Percentiles rank a stretch among this genome's conserved stretches.
These are phyloP conservation scores for Drosophila punjabiensis DNA, from an alignment of 1,140 invertebrate species.

Conservation along the genomic window DNA sequence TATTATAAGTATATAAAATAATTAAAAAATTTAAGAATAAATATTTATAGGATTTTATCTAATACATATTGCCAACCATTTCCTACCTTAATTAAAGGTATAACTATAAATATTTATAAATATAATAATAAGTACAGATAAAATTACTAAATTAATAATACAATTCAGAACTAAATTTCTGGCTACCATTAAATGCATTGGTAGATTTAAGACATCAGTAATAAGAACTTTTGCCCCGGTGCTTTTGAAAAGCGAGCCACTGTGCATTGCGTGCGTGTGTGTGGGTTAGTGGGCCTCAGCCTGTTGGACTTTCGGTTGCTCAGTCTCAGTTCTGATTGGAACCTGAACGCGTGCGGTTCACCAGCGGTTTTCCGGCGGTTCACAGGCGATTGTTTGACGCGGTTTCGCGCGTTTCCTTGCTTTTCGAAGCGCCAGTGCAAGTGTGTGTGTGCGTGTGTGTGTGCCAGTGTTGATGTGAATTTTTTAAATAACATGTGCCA, in stretches of 20 bases:
- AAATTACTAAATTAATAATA: too few species aligned
- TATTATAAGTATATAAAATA: too few species aligned
- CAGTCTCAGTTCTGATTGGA: conserved; percentile 77
- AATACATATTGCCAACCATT: too few species aligned
- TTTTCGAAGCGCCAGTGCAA: conserved; percentile 9
- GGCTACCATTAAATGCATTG: background rate
- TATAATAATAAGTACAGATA: too few species aligned
- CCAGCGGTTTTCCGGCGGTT: conserved; percentile 32
- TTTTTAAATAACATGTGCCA: conserved; percentile 55
- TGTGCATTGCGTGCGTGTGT: background rate
- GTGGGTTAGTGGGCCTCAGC: conserved; percentile 50
- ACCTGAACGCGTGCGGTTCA: conserved; percentile 59
- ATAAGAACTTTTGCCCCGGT: background rate
- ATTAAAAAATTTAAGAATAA: too few species aligned
- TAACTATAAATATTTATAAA: too few species aligned
- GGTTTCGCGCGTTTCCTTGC: conserved; percentile 62
- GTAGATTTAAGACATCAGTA: background rate
- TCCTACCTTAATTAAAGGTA: too few species aligned
- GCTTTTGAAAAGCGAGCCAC: background rate
- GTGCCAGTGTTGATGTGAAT: conserved; percentile 47
- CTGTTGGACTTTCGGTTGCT: conserved; percentile 61
- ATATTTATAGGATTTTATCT: too few species aligned
- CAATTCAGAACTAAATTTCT: too few species aligned
- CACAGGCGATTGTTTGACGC: conserved; percentile 28
- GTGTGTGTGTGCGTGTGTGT: conserved; percentile 18